Evolutionary conservation across 2,888 invertebrate genomes (phyloP).

Genomic region (Agrochola circellaris): DNA sequence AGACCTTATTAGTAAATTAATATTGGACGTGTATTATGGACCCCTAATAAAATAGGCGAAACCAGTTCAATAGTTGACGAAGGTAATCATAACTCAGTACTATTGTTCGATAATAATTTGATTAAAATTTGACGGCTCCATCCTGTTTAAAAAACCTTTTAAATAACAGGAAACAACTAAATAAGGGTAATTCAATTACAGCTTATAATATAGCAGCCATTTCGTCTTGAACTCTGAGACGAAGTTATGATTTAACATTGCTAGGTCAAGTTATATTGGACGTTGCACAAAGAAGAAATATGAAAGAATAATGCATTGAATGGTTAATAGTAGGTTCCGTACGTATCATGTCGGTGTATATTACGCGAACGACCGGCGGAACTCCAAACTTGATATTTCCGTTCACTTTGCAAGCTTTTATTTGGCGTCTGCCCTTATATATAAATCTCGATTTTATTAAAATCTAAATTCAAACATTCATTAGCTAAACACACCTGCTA

Average conservation of each 20-base stretch:
- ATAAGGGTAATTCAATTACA: slow-evolving; percentile 84
- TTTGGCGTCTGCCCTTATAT: slow-evolving; percentile 28
- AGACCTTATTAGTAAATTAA: slow-evolving; percentile 55
- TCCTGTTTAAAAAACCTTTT: slow-evolving; percentile 78
- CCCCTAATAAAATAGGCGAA: slow-evolving; percentile 56
- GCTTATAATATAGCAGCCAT: slow-evolving; percentile 67
- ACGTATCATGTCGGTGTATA: slow-evolving; percentile 84
- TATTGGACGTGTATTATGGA: slow-evolving; percentile 41
- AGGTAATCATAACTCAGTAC: slow-evolving; percentile 82
- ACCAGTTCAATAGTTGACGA: slow-evolving; percentile 63
- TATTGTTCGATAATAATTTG: slow-evolving; percentile 83
- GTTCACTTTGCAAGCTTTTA: slow-evolving; percentile 63
- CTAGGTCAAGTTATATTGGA: slow-evolving; percentile 54
- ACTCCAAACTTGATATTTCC: slow-evolving; percentile 86
- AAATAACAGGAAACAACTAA: slow-evolving; percentile 81
- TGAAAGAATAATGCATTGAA: slow-evolving; percentile 70
- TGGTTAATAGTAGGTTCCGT: slow-evolving; percentile 79
- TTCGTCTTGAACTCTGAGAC: slow-evolving; percentile 66
- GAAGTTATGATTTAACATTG: slow-evolving; percentile 8
- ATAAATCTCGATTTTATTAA: slow-evolving; percentile 10
- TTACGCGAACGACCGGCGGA: slow-evolving; percentile 78
- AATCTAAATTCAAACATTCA: background rate
- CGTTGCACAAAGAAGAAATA: slow-evolving; percentile 65
- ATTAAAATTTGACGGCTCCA: slow-evolving; percentile 87
- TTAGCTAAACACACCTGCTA: background rate